Evolutionary conservation across 2,797 vertebrate species (phyloP).

Genomic region (Tolypeutes matacus): DNA sequence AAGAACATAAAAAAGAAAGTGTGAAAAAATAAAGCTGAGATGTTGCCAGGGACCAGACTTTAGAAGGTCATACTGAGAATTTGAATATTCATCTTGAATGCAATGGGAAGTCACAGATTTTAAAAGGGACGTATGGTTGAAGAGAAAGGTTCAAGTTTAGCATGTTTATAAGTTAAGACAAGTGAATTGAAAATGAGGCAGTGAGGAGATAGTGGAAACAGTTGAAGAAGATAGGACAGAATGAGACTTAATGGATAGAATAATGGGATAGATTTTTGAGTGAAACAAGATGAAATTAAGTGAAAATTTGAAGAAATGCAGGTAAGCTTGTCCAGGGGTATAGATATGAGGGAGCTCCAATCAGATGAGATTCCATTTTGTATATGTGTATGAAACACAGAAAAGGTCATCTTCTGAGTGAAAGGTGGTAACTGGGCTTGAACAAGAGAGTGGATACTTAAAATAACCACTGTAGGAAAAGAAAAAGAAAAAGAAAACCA

Average conservation of each 20-base stretch:
- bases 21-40: background rate
- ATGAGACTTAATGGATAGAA: background rate
- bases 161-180: background rate
- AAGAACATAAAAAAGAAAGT: background rate
- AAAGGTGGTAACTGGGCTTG: background rate
- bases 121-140: background rate
- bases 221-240: background rate
- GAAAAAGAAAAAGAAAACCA: background rate
- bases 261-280: background rate
- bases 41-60: background rate
- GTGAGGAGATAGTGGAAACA: background rate
- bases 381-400: background rate
- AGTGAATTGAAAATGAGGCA: background rate
- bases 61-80: background rate
- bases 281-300: background rate
- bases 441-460: background rate
- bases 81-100: background rate
- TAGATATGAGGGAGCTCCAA: background rate
- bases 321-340: background rate
- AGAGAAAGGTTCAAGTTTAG: background rate
- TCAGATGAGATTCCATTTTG: background rate
- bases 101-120: background rate
- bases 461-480: background rate
- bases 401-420: background rate
- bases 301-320: conserved; percentile 1